These are phyloP conservation scores for Lithobius niger DNA, from an alignment of 1,140 invertebrate genomes.

Conservation along the genomic window DNA sequence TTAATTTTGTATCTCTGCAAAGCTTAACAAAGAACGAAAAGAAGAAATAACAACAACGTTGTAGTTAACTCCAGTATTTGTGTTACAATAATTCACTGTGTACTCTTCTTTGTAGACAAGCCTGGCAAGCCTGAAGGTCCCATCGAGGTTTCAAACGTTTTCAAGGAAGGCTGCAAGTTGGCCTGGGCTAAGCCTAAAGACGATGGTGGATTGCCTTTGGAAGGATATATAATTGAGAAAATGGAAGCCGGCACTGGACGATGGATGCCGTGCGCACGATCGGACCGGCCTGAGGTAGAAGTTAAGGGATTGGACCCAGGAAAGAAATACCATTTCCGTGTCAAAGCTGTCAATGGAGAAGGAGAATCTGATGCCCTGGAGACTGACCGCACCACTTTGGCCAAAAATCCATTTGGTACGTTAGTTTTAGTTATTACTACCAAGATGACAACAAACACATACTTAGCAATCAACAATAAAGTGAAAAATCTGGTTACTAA, in stretches of 20 bases:
- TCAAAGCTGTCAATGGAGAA: slow-evolving; percentile 88
- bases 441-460: too few relatives aligned
- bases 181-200: slow-evolving; percentile 93
- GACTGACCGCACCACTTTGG: slow-evolving; percentile 66
- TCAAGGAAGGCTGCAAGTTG: slow-evolving; percentile 88
- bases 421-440: too few relatives aligned
- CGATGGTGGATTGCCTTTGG: slow-evolving; percentile 83
- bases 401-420: slow-evolving; percentile 94
- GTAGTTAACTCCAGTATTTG: too few relatives aligned
- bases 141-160: slow-evolving; percentile 76
- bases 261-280: slow-evolving; percentile 36
- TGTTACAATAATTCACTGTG: slow-evolving; percentile 7
- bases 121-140: slow-evolving; percentile 89
- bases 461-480: too few relatives aligned
- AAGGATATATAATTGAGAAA: slow-evolving; percentile 82
- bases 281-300: slow-evolving; percentile 69
- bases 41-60: too few relatives aligned
- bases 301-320: slow-evolving; percentile 80
- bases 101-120: slow-evolving; percentile 49
- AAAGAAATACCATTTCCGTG: slow-evolving; percentile 87
- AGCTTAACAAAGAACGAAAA: too few relatives aligned
- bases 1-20: too few relatives aligned
- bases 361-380: slow-evolving; percentile 87
- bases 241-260: slow-evolving; percentile 66
- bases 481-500: too few relatives aligned